Conservation (phyloP, 2,113 vertebrate species). For the Crotalus horridus region DNA sequence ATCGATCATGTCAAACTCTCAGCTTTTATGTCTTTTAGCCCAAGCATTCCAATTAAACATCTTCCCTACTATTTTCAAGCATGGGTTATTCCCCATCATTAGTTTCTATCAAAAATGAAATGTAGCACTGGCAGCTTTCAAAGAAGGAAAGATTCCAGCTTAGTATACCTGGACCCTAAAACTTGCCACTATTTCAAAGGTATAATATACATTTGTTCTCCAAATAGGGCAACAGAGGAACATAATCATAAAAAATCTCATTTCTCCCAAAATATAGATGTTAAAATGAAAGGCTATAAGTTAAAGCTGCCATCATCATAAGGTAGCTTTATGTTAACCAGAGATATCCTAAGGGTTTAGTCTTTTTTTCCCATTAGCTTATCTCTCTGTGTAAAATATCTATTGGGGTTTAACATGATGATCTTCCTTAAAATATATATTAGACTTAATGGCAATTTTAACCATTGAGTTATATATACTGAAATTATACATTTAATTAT, state of each 20-base stretch:
- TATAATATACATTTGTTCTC: background rate
- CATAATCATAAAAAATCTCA: background rate
- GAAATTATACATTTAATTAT: background rate
- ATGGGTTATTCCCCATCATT: background rate
- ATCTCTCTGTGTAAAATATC: background rate
- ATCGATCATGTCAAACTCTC: background rate
- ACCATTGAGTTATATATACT: background rate
- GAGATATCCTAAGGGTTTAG: background rate
- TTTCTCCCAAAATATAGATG: background rate
- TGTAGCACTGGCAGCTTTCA: background rate
- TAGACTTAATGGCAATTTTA: background rate
- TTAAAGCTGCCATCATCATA: background rate
- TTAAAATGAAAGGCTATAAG: background rate
- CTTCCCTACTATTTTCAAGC: background rate
- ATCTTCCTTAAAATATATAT: background rate
- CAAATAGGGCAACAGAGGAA: background rate
- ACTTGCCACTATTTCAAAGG: background rate
- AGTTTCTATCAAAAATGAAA: background rate
- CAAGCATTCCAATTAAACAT: background rate
- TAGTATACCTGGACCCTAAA: background rate
- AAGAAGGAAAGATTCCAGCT: background rate
- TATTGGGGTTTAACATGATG: background rate
- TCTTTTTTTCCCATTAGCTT: background rate
- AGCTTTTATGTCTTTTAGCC: background rate
- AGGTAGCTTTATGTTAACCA: background rate